These are phyloP conservation scores for Meteorus sp. DNA, from an alignment of 1,140 invertebrate genomes.

Conservation along the genomic window DNA sequence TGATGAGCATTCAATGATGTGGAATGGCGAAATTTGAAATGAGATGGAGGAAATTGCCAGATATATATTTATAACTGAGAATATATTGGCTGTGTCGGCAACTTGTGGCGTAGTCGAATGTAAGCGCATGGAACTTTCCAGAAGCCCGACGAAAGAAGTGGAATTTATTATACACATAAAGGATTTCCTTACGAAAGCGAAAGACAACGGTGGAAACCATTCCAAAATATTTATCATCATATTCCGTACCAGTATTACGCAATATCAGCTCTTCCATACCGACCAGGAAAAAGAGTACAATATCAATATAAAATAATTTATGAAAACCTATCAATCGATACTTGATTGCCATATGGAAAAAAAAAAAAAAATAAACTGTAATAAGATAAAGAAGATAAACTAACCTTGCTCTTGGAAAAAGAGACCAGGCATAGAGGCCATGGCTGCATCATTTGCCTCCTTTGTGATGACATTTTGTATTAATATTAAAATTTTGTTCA, in stretches of 20 bases:
- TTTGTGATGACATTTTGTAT: conserved; percentile 42
- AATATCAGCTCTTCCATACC: conserved; percentile 10
- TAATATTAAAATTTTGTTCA: too few species aligned
- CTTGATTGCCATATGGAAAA: too few species aligned
- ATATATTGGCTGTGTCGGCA: not conserved
- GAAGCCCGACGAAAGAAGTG: conserved; percentile 22
- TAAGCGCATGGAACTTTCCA: conserved; percentile 48
- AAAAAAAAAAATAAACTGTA: not conserved
- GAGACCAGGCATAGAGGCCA: conserved; percentile 52
- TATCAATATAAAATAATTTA: not conserved
- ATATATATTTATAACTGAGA: not conserved
- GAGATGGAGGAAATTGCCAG: not conserved
- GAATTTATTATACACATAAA: too few species aligned
- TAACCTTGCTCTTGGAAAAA: conserved; percentile 50
- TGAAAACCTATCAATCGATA: too few species aligned
- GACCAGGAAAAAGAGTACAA: not conserved
- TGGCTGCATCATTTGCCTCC: conserved; percentile 55
- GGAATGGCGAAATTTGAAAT: too few species aligned
- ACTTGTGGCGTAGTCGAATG: conserved; percentile 21
- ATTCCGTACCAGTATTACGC: not conserved
- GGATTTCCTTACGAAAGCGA: too few species aligned
- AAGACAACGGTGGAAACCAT: too few species aligned
- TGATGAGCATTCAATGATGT: too few species aligned
- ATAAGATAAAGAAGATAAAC: conserved; percentile 21
- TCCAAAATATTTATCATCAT: not conserved